These are phyloP conservation scores for Calliphora vicina DNA, from an alignment of 1,140 invertebrate genomes.

Conservation along the genomic window DNA sequence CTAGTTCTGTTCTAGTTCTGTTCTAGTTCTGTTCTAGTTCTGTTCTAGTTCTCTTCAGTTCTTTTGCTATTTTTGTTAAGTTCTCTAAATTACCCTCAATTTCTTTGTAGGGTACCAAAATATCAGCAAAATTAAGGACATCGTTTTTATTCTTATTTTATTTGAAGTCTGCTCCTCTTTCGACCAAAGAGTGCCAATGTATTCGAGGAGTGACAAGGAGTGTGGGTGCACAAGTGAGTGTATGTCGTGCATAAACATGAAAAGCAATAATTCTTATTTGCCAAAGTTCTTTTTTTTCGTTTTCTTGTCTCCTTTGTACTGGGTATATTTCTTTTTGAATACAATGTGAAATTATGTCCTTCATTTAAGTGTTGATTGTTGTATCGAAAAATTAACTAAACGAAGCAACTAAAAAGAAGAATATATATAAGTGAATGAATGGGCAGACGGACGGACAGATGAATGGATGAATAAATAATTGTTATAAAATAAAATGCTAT, in stretches of 20 bases:
- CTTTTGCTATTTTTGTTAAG: too few species aligned
- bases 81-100: too few species aligned
- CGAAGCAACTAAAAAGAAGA: background rate
- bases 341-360: slow-evolving; percentile 25
- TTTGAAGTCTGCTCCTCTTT: background rate
- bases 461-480: background rate
- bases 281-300: background rate
- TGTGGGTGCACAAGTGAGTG: background rate
- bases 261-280: background rate
- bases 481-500: slow-evolving; percentile 6
- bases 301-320: too few species aligned
- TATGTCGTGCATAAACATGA: background rate
- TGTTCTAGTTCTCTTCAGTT: too few species aligned
- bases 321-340: background rate
- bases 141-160: background rate
- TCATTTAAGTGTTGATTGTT: slow-evolving; percentile 32
- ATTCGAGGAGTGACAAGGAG: background rate
- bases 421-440: background rate
- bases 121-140: background rate
- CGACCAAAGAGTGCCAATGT: background rate
- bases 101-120: too few species aligned
- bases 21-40: too few species aligned
- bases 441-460: background rate
- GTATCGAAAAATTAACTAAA: slow-evolving; percentile 25
- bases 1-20: too few species aligned